Base-by-base conservation (phyloP, 1,140 invertebrate genomes). In the Aethina tumida region DNA sequence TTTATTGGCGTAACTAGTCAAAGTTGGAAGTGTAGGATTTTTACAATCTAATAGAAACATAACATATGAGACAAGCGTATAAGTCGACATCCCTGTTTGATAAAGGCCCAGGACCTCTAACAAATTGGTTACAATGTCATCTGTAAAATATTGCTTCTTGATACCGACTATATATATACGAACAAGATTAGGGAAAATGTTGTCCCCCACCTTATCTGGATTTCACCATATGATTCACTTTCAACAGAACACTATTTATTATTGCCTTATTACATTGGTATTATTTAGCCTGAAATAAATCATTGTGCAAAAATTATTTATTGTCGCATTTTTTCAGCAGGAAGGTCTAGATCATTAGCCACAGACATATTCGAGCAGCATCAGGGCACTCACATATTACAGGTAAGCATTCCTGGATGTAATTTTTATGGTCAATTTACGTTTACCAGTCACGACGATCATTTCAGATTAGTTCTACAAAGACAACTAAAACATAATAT, bases 341-440 rank as follows among this genome's bases (percentile, higher is more conserved):
- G 78, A 53, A 75, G 87, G 61, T 66, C 69, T 43, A 64, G 83
- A 57, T 67, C 77, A 45, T 64, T 84, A 43, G 79, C 84, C 10
- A 75, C 86, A 64, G 88, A 94, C 58, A 73, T 92, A 53, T 94
- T 95, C 62, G 91, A 97, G 59, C 84, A 90, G 60, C 90, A 95
- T 66, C 91, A 97, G 69, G 93, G 92, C 58, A 96, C 92, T 39
- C 92, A 97, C 64, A 96, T 97, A 58, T 71, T 96, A 47, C 91
- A 97, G 82, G 90, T 93, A 68, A 65, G 58, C 17, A 8, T 7
- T 28, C 20, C 8, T 9, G 22, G 24, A 44, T 28, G 15, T 25
- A 10, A 2, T 13, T 26, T 10, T 26, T 10, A 3, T 24, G 24
- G 2, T 10, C 24, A 26, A 26, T 15, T 31, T n/a, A n/a, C n/a